A percentile compares a stretch with the other conserved stretches of the same genome.
These are phyloP conservation scores for Pseudomyrmex flavicornis DNA, from an alignment of 1,140 invertebrate species.

Conservation along the genomic window DNA sequence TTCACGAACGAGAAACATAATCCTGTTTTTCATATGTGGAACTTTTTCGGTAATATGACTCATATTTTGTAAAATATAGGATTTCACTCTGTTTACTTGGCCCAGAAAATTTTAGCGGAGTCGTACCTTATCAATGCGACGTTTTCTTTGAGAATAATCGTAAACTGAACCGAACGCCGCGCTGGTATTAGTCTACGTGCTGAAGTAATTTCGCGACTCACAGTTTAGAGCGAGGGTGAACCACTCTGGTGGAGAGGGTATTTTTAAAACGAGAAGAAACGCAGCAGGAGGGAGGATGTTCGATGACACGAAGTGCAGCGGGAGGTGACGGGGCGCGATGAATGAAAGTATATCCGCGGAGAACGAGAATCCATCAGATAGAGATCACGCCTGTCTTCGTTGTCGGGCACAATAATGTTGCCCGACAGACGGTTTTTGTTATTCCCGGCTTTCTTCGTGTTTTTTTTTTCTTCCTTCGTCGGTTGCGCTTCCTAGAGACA, in stretches of 20 bases:
- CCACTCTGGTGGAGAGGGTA: slow-evolving; percentile 15
- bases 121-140: neutral
- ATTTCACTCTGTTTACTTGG: neutral
- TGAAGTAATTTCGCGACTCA: slow-evolving; percentile 11
- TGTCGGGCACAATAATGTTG: slow-evolving; percentile 76
- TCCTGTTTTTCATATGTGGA: neutral
- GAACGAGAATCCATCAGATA: slow-evolving; percentile 80
- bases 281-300: slow-evolving; percentile 53
- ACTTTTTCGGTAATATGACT: neutral
- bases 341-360: slow-evolving; percentile 64
- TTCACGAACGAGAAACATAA: neutral
- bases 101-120: neutral
- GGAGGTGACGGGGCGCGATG: slow-evolving; percentile 67
- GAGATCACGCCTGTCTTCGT: slow-evolving; percentile 78
- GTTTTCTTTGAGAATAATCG: slow-evolving; percentile 11
- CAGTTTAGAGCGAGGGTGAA: slow-evolving; percentile 20
- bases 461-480: slow-evolving; percentile 43
- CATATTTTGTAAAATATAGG: neutral
- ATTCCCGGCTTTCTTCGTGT: slow-evolving; percentile 49
- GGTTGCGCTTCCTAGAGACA: slow-evolving; percentile 51
- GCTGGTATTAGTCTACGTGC: neutral
- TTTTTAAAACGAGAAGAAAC: slow-evolving; percentile 62
- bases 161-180: neutral
- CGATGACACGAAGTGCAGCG: slow-evolving; percentile 65
- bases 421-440: slow-evolving; percentile 77